Conservation (phyloP, 2,797 vertebrate species). For the Intellagama lesueurii region DNA sequence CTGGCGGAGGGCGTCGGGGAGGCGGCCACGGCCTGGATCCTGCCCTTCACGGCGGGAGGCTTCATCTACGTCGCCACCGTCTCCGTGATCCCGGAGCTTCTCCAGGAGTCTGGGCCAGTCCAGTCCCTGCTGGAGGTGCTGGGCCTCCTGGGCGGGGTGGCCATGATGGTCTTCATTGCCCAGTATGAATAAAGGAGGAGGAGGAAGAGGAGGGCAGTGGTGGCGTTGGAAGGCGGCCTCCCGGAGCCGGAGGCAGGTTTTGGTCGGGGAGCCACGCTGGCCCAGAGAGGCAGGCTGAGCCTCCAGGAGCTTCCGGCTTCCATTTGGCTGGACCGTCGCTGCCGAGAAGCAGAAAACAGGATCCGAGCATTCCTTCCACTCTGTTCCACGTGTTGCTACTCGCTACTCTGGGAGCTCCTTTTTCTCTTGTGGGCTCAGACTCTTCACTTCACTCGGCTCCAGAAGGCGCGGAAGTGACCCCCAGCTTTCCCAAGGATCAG, state of each 20-base stretch:
- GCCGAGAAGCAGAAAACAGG: too few species aligned
- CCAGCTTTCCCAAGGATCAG: not conserved
- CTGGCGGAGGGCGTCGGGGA: conserved; percentile 88
- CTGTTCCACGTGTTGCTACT: too few species aligned
- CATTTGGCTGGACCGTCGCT: too few species aligned
- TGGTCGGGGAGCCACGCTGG: too few species aligned
- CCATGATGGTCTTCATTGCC: conserved; percentile 94
- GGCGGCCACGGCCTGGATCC: conserved; percentile 88
- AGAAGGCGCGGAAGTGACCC: not conserved
- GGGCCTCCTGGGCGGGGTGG: conserved; percentile 87
- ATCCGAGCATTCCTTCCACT: too few species aligned
- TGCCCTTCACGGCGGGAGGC: conserved; percentile 92
- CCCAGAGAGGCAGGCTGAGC: too few species aligned
- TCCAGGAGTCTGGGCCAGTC: conserved; percentile 84
- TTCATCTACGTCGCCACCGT: conserved; percentile 94
- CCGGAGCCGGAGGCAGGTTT: too few species aligned
- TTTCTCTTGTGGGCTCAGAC: too few species aligned
- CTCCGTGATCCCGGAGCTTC: conserved; percentile 90
- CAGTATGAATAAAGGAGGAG: conserved; percentile 84
- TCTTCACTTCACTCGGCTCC: too few species aligned
- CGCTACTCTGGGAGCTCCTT: too few species aligned
- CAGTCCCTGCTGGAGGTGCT: conserved; percentile 90
- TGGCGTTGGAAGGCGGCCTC: not conserved
- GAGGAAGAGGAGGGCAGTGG: not conserved
- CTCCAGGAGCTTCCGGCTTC: too few species aligned